Conservation (phyloP, 2,113 vertebrate genomes). For the Pangasianodon gigas region DNA sequence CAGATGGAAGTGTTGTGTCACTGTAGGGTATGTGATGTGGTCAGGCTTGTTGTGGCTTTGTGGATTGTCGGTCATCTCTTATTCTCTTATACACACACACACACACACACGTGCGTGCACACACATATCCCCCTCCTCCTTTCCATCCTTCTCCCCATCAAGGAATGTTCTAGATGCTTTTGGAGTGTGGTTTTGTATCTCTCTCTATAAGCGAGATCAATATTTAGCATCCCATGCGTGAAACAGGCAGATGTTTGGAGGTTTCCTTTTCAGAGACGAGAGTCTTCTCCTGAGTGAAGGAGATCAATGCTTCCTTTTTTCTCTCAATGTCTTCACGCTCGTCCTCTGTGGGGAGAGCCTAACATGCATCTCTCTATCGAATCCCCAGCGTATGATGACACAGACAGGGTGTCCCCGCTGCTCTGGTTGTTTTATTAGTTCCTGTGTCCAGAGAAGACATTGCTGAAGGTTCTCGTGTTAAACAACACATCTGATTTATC, state of each 20-base stretch:
- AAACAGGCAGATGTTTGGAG: conserved; percentile 95
- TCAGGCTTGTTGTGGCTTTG: conserved; percentile 55
- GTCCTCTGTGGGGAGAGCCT: conserved; percentile 63
- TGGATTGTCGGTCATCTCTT: conserved; percentile 55
- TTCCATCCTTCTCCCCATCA: conserved; percentile 61
- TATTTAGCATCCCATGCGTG: conserved; percentile 95
- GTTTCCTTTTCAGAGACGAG: conserved; percentile 83
- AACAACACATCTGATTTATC: conserved; percentile 76
- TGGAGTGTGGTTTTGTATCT: conserved; percentile 60
- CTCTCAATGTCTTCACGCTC: conserved; percentile 56
- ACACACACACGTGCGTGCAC: neutral
- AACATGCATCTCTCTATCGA: conserved; percentile 56
- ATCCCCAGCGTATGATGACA: conserved; percentile 1
- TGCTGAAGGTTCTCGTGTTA: conserved; percentile 70
- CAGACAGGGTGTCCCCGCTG: conserved; percentile 45
- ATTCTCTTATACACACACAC: conserved; percentile 4
- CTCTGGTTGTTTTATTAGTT: conserved; percentile 69
- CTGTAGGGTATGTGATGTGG: conserved; percentile 58
- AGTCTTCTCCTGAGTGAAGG: conserved; percentile 80
- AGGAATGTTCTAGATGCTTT: conserved; percentile 71
- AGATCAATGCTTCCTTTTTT: conserved; percentile 83
- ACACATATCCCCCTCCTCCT: conserved; percentile 2
- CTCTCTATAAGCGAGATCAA: conserved; percentile 80
- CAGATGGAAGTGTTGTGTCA: conserved; percentile 63
- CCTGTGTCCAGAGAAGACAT: conserved; percentile 64